Conservation (phyloP, 2,113 vertebrate species). For the Daboia siamensis region DNA sequence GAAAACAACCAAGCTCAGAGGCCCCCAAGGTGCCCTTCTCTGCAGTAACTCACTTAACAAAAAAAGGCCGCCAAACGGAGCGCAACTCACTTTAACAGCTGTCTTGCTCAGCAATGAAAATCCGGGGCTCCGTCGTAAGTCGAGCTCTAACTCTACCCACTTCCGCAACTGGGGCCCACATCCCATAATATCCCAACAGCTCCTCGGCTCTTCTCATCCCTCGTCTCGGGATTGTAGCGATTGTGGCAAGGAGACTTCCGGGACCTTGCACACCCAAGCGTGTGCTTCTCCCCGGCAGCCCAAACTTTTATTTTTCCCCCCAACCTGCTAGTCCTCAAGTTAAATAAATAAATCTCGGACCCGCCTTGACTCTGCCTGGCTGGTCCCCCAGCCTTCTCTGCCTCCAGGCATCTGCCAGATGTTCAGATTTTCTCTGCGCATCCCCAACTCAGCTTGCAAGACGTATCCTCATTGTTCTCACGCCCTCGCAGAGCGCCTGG, state of each 20-base stretch:
- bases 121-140: too few species aligned
- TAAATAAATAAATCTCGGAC: neutral
- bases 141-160: neutral
- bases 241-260: neutral
- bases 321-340: neutral
- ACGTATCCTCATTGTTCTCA: neutral
- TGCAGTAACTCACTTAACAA: too few species aligned
- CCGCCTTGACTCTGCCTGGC: neutral
- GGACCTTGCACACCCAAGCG: rapidly evolving
- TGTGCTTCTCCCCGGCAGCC: neutral
- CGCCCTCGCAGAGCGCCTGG: neutral
- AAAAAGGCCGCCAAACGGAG: too few species aligned
- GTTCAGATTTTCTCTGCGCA: conserved; percentile 6
- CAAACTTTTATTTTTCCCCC: neutral
- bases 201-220: neutral
- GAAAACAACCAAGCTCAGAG: too few species aligned
- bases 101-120: too few species aligned
- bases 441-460: too few species aligned
- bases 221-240: neutral
- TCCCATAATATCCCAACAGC: neutral
- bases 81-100: too few species aligned
- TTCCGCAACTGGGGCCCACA: neutral
- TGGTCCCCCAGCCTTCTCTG: conserved; percentile 18
- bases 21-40: too few species aligned
- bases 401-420: conserved; percentile 4